Conservation (phyloP, 1,140 invertebrate genomes). For the Lineus longissimus region DNA sequence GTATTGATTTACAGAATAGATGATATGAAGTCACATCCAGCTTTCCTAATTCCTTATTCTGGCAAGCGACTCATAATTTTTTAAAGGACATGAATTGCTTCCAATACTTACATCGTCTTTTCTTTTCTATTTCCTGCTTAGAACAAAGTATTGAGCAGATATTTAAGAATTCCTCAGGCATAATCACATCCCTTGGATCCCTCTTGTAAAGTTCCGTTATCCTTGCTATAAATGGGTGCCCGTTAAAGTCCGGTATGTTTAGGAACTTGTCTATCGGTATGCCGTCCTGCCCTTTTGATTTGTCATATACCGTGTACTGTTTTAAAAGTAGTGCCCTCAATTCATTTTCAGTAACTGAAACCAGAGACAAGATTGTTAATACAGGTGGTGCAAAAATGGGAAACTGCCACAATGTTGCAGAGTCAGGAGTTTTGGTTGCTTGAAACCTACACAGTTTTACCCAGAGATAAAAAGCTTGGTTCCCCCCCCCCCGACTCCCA, state of each 20-base stretch:
- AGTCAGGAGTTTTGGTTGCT: too few species aligned
- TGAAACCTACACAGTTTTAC: too few species aligned
- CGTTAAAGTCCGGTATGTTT: conserved; percentile 32
- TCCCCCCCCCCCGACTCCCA: too few species aligned
- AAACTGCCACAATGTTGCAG: too few species aligned
- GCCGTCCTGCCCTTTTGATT: conserved; percentile 25
- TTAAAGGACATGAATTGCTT: background rate
- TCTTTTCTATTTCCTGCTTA: conserved; percentile 22
- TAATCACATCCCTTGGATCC: conserved; percentile 18
- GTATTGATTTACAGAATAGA: too few species aligned
- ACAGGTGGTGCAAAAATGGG: too few species aligned
- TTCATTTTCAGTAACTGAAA: conserved; percentile 30
- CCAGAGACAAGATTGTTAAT: too few species aligned
- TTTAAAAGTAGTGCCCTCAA: conserved; percentile 24
- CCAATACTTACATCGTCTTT: conserved; percentile 35
- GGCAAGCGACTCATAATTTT: background rate
- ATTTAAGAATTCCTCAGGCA: conserved; percentile 27
- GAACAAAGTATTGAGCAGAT: conserved; percentile 29
- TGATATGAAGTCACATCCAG: too few species aligned
- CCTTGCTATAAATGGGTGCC: conserved; percentile 26
- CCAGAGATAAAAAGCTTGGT: too few species aligned
- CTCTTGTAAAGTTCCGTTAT: conserved; percentile 26
- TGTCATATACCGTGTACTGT: conserved; percentile 27
- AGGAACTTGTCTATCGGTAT: conserved; percentile 26
- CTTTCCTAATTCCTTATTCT: too few species aligned